Evolutionary conservation across 30 jellyfish, hydroid and myxozoan species (phyloP).

Genomic region (Pseudorhiza aurosa): DNA sequence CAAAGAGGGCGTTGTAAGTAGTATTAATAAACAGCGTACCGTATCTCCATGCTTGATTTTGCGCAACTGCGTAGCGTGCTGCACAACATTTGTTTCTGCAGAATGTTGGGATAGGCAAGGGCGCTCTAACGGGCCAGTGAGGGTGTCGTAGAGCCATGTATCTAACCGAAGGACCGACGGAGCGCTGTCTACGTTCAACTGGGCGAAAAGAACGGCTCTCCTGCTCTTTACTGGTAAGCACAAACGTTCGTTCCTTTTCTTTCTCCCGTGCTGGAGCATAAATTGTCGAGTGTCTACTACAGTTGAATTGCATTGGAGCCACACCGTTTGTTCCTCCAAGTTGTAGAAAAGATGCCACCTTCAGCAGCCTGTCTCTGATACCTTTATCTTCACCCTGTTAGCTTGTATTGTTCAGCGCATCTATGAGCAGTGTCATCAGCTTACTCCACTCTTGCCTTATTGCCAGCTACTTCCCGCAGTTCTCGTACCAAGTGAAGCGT

Average conservation of each 20-base stretch:
- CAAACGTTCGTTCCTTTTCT: conserved; percentile 2
- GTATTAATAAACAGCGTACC: no score
- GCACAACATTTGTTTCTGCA: conserved; percentile 27
- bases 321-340: no score
- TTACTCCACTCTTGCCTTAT: no score
- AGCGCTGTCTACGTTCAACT: conserved; percentile 13
- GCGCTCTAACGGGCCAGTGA: conserved; percentile 7
- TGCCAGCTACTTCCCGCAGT: no score
- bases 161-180: conserved; percentile 6
- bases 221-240: neutral
- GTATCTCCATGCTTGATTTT: neutral
- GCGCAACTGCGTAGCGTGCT: neutral
- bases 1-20: no score
- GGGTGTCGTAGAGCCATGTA: neutral
- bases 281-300: neutral
- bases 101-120: neutral
- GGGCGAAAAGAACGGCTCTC: conserved; percentile 27
- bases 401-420: no score
- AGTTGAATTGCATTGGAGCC: no score
- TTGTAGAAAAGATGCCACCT: no score
- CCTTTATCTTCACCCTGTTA: no score
- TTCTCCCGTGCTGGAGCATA: neutral
- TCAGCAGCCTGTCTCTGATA: no score
- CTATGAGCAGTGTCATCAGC: no score
- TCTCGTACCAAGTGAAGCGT: no score